Conservation (phyloP, 2,113 vertebrate species). For the Eolophus roseicapilla region DNA sequence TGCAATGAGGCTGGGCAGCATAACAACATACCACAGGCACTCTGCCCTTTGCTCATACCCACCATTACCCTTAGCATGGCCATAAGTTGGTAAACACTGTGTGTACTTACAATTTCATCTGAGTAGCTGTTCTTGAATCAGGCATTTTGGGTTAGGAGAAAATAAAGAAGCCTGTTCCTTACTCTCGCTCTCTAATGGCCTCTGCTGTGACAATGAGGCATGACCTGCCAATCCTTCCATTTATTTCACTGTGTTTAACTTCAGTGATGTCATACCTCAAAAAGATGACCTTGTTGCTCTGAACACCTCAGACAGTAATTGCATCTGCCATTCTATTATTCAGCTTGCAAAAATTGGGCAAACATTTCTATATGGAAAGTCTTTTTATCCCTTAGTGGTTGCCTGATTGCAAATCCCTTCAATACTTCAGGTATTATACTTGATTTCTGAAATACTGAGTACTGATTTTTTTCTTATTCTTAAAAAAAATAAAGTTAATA, state of each 20-base stretch:
- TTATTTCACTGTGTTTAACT: background rate
- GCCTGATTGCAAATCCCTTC: background rate
- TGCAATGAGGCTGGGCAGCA: background rate
- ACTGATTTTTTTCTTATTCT: background rate
- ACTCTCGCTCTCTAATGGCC: background rate
- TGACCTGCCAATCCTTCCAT: background rate
- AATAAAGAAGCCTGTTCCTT: background rate
- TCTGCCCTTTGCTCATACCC: background rate
- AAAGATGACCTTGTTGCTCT: background rate
- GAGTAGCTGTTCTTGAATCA: background rate
- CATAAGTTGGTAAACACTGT: background rate
- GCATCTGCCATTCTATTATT: background rate
- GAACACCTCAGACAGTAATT: background rate
- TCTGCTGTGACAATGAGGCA: background rate
- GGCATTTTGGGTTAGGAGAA: background rate
- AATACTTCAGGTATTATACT: background rate
- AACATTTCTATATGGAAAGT: background rate
- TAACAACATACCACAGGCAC: background rate
- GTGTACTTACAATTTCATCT: background rate
- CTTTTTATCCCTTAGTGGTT: background rate
- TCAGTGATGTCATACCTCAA: background rate
- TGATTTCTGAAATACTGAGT: background rate
- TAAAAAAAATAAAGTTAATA: background rate
- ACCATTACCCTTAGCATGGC: background rate
- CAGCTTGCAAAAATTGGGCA: background rate